Percentiles rank a stretch among this genome's conserved stretches.
These are phyloP conservation scores for Baccha elongata DNA, from an alignment of 2,888 invertebrate genomes.

Conservation along the genomic window DNA sequence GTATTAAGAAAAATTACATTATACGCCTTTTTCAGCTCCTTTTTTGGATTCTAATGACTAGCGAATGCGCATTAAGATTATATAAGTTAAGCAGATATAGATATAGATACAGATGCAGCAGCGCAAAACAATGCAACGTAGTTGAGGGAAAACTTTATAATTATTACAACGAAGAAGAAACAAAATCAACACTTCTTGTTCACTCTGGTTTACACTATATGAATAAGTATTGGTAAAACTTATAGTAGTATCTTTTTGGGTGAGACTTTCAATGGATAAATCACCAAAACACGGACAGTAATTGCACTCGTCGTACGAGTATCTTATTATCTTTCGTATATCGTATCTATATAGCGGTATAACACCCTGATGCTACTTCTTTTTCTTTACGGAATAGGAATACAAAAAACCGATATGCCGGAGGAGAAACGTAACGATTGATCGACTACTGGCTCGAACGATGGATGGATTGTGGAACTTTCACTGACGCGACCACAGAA, in stretches of 20 bases:
- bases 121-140: conserved; percentile 61
- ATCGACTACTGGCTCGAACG: conserved; percentile 33
- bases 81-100: conserved; percentile 47
- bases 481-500: conserved; percentile 73
- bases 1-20: conserved; percentile 57
- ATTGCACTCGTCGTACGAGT: conserved; percentile 48
- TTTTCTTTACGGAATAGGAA: conserved; percentile 46
- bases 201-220: neutral
- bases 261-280: conserved; percentile 56
- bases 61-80: conserved; percentile 46
- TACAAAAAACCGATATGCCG: conserved; percentile 49
- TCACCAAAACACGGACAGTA: conserved; percentile 64
- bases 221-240: conserved; percentile 20
- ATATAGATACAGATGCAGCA: conserved; percentile 39
- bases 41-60: conserved; percentile 58
- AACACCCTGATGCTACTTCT: conserved; percentile 33
- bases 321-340: conserved; percentile 5
- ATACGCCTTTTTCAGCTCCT: conserved; percentile 36
- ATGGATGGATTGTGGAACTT: conserved; percentile 61
- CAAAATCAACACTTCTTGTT: conserved; percentile 33
- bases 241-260: conserved; percentile 24
- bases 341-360: conserved; percentile 44
- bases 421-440: conserved; percentile 68
- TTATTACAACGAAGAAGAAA: conserved; percentile 32
- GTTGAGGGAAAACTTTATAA: conserved; percentile 60